Conservation (phyloP, 2,113 vertebrate genomes). For the Struthidea cinerea region DNA sequence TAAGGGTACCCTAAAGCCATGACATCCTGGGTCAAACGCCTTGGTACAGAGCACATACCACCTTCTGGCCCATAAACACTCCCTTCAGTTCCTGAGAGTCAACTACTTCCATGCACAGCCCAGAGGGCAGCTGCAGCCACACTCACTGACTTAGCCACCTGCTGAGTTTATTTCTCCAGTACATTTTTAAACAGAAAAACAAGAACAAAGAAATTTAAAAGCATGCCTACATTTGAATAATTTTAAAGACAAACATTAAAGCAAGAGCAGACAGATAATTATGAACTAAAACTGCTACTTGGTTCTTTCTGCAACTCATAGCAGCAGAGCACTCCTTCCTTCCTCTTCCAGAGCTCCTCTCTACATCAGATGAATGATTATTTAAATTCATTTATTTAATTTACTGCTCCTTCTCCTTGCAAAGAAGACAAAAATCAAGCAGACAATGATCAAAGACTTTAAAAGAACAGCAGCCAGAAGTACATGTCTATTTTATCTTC, state of each 20-base stretch:
- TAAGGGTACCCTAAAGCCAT: neutral
- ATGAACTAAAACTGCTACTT: neutral
- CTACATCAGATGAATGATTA: neutral
- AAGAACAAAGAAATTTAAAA: neutral
- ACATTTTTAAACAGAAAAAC: neutral
- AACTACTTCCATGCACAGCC: neutral
- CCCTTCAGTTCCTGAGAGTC: neutral
- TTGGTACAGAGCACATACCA: neutral
- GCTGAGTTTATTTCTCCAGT: neutral
- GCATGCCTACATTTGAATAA: neutral
- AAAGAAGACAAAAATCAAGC: conserved; percentile 13
- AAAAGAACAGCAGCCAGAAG: conserved; percentile 40
- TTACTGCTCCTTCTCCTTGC: neutral
- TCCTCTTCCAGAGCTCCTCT: neutral
- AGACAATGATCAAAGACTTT: conserved; percentile 37
- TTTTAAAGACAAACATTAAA: neutral
- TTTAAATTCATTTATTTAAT: conserved; percentile 31
- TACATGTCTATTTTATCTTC: conserved; percentile 22
- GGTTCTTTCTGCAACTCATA: neutral
- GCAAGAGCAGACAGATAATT: neutral
- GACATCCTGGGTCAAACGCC: neutral
- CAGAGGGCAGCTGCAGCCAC: neutral
- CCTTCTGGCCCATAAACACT: neutral
- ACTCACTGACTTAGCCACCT: neutral
- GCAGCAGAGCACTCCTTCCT: neutral